Base-by-base conservation (phyloP, 2,113 vertebrate genomes). In the Ceuthmochares aereus region DNA sequence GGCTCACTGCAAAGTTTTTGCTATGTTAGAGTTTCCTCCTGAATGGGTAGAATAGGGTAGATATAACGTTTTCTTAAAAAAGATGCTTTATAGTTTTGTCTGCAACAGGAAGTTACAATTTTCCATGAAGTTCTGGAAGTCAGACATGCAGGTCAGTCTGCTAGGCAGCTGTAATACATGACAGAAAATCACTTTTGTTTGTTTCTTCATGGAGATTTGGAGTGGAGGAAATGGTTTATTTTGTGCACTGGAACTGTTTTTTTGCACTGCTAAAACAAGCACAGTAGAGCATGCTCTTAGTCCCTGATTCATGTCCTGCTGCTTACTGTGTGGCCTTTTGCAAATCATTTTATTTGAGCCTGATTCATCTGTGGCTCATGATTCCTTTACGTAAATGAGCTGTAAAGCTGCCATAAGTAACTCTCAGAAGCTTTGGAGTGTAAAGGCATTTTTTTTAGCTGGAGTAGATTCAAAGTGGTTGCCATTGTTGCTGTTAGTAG, bases 1-100 rank as follows among this genome's bases (percentile, higher is more conserved):
- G 81, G 55, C 82, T 92, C 70, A 45, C 93, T 95, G 96, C 82
- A 89, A 95, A 90, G 87, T 68, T 95, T 82, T 87, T 64, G 14
- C 79, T 87, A n/a, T 73, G 52, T 87, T 86, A 11, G 67, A 76
- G 56, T 73, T 96, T 87, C 81, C 78, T 88, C 74, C 70, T 42
- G 67, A 96, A 82, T 59, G 78, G n/a, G 73, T 64, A 68, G 45
- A 54, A 55, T 3, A 55, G 26, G 11, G 74, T 29, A 62, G 29
- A 17, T 66, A 27, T 56, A 22, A 89, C 26, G 26, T 37, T 95
- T 86, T 81, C 63, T 42, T 63, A 11, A 45, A 82, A 45, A 95
- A 91, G 76, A 59, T 86, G 17, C 77, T 82, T 80, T 76, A 66
- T 62, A 75, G 51, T 90, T 86, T 94, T 67, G 32, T 49, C 64